These are phyloP conservation scores for Poicephalus meyeri DNA, from an alignment of 2,113 vertebrate genomes.

Conservation along the genomic window DNA sequence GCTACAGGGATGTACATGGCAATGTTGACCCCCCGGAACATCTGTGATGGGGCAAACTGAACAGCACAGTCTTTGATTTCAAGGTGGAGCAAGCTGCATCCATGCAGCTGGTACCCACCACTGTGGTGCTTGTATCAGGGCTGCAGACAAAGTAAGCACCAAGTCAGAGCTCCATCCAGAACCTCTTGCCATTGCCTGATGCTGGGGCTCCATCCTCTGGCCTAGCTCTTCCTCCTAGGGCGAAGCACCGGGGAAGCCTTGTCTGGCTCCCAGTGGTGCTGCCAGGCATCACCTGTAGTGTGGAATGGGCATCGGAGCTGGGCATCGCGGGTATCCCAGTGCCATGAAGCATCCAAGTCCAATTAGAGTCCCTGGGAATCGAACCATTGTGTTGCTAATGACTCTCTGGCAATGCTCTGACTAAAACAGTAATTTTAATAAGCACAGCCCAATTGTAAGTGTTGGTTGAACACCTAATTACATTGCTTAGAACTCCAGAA, in stretches of 20 bases:
- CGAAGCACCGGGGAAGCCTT: neutral
- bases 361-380: conserved; percentile 70
- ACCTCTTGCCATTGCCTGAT: neutral
- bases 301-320: neutral
- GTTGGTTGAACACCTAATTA: conserved; percentile 77
- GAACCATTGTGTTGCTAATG: conserved; percentile 76
- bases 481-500: conserved; percentile 66
- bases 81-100: neutral
- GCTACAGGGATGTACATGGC: neutral
- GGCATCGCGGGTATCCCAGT: neutral
- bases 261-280: neutral
- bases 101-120: neutral
- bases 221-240: neutral
- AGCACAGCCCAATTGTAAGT: conserved; percentile 69
- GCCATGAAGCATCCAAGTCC: conserved; percentile 55
- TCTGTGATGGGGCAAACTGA: neutral
- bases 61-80: accelerated
- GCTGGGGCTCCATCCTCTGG: neutral
- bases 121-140: accelerated
- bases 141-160: neutral
- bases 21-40: too few species aligned
- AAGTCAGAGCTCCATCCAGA: neutral
- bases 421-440: conserved; percentile 80
- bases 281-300: neutral
- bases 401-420: conserved; percentile 70